A percentile compares a stretch with the other conserved stretches of the same genome.
Conservation (phyloP, 1,140 invertebrate genomes). For the Calliphora vicina region DNA sequence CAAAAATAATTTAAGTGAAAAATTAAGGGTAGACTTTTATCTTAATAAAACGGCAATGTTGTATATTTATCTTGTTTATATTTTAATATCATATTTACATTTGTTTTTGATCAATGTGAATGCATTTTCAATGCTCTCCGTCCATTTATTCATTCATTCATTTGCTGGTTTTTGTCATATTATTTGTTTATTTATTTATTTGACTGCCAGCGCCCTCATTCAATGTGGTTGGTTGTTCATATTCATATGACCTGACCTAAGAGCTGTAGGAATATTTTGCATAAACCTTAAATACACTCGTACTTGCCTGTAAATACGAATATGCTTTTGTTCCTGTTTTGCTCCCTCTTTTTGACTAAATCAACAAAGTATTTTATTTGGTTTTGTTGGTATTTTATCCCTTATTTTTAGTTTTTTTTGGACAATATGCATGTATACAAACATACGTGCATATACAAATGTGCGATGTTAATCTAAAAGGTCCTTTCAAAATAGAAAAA, state of each 20-base stretch:
- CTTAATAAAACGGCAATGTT: not conserved
- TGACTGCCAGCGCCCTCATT: not conserved
- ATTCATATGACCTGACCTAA: not conserved
- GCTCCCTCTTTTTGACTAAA: not conserved
- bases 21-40: not conserved
- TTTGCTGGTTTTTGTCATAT: not conserved
- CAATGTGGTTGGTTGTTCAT: not conserved
- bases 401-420: not conserved
- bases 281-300: not conserved
- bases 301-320: too few relatives aligned
- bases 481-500: too few relatives aligned
- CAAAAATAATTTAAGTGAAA: not conserved
- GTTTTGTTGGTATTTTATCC: not conserved
- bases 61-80: not conserved
- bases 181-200: slow-evolving; percentile 10
- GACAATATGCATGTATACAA: not conserved
- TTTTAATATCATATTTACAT: not conserved
- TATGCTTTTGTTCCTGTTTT: not conserved
- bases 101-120: not conserved
- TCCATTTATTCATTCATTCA: not conserved
- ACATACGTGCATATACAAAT: not conserved
- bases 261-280: not conserved
- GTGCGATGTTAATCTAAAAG: too few relatives aligned
- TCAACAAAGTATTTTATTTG: not conserved
- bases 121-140: slow-evolving; percentile 5